phyloP scores from a whole-genome alignment of 2,888 invertebrate species.

The Xestia sexstrigata region DNA sequence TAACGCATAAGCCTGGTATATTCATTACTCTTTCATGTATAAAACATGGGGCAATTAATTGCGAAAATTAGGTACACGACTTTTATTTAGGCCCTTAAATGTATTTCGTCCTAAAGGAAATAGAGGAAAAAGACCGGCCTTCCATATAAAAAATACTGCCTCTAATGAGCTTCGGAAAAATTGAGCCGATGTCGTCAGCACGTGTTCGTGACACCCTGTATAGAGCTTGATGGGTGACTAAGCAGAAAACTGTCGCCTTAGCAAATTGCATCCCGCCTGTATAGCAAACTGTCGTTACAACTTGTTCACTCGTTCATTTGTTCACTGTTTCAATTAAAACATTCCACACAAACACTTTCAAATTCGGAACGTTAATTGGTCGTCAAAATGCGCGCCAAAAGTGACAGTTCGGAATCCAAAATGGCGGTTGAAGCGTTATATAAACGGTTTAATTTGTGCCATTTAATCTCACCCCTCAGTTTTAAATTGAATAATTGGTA shows the following conservation, averaged over 20 bases:
- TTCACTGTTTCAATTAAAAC: slow-evolving; percentile 71
- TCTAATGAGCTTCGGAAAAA: slow-evolving; percentile 59
- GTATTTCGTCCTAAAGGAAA: background rate
- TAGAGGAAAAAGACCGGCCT: slow-evolving; percentile 5
- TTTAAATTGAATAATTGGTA: slow-evolving; percentile 76
- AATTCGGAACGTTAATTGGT: slow-evolving; percentile 77
- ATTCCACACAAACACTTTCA: slow-evolving; percentile 71
- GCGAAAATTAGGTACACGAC: slow-evolving; percentile 8
- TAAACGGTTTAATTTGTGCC: slow-evolving; percentile 77
- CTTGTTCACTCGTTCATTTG: slow-evolving; percentile 73
- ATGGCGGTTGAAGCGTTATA: slow-evolving; percentile 76
- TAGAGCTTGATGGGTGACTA: slow-evolving; percentile 77
- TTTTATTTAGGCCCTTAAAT: slow-evolving; percentile 15
- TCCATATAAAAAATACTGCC: slow-evolving; percentile 29
- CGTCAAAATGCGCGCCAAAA: slow-evolving; percentile 79
- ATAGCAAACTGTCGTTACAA: slow-evolving; percentile 71
- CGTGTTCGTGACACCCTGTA: slow-evolving; percentile 62
- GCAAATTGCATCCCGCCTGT: slow-evolving; percentile 72
- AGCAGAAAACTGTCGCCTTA: slow-evolving; percentile 74
- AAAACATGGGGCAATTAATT: slow-evolving; percentile 15
- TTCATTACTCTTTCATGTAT: slow-evolving; percentile 29
- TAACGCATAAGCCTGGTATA: slow-evolving; percentile 24
- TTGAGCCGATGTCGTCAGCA: slow-evolving; percentile 47
- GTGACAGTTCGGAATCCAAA: slow-evolving; percentile 80
- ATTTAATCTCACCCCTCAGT: slow-evolving; percentile 73